Percentiles rank a stretch among this genome's conserved stretches.
These are phyloP conservation scores for Ectropis crepuscularia DNA, from an alignment of 2,888 invertebrate species.

Conservation along the genomic window DNA sequence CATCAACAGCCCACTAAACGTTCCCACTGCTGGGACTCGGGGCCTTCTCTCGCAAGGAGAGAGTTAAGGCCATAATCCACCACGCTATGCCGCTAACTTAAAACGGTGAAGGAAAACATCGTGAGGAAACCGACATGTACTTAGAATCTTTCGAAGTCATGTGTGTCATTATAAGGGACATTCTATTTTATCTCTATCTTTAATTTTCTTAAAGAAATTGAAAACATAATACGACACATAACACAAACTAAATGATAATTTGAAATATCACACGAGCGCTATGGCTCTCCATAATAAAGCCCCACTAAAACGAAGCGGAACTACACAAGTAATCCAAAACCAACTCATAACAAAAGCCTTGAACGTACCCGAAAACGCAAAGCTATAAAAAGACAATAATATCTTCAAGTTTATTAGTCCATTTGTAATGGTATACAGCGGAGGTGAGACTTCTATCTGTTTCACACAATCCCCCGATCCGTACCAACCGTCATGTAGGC, in stretches of 20 bases:
- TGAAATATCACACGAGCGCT: not conserved
- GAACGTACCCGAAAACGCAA: conserved; percentile 38
- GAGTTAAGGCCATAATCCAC: no score
- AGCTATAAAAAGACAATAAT: conserved; percentile 43
- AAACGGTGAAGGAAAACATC: no score
- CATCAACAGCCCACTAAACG: no score
- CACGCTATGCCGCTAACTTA: no score
- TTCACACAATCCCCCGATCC: conserved; percentile 62
- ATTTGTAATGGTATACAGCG: conserved; percentile 43
- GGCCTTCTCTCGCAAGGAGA: no score
- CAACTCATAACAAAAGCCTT: conserved; percentile 31
- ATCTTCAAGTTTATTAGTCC: conserved; percentile 46
- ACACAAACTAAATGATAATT: not conserved
- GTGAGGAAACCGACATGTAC: no score
- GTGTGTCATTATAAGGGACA: no score
- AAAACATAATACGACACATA: no score
- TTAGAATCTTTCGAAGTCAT: no score
- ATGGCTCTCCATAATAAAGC: not conserved
- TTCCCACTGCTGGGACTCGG: no score
- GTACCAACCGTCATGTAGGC: conserved; percentile 59
- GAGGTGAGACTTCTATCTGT: conserved; percentile 59
- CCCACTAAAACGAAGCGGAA: conserved; percentile 7
- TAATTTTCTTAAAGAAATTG: no score
- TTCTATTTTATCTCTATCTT: no score
- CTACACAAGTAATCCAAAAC: conserved; percentile 24